Evolutionary conservation across 2,113 vertebrate genomes (phyloP).

Genomic region (Indri indri): DNA sequence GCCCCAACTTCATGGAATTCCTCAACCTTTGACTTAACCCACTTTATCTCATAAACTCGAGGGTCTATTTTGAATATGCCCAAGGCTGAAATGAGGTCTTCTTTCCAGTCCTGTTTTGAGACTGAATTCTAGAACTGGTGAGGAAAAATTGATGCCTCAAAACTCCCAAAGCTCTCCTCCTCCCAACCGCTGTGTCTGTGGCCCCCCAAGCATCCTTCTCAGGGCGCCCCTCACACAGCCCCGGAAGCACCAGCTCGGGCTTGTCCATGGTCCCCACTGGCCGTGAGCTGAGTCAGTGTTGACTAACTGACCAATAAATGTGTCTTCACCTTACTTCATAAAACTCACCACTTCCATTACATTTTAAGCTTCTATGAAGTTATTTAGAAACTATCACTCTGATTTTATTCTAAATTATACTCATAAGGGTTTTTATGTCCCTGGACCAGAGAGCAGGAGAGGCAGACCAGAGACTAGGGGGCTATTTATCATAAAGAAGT

Average conservation of each 20-base stretch:
- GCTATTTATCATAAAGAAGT: neutral
- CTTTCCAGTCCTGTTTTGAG: neutral
- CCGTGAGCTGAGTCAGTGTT: neutral
- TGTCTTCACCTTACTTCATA: neutral
- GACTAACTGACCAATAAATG: neutral
- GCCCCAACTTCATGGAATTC: too few relatives aligned
- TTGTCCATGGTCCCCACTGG: too few relatives aligned
- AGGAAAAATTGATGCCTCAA: neutral
- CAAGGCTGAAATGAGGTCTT: neutral
- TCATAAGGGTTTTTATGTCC: neutral
- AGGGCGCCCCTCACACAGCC: too few relatives aligned
- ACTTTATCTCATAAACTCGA: neutral
- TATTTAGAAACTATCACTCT: neutral
- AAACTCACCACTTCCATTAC: neutral
- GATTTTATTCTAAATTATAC: neutral
- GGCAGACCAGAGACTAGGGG: neutral
- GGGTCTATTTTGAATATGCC: neutral
- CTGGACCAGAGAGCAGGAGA: neutral
- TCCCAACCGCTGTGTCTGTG: neutral
- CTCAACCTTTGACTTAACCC: neutral
- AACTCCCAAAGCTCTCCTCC: neutral
- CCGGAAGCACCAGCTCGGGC: neutral
- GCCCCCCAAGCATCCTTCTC: too few relatives aligned
- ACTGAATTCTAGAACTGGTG: neutral
- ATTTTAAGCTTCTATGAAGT: neutral